Evolutionary conservation across 2,888 invertebrate species (phyloP), one percentile per base, ranked within the genome.

Genomic region (Tyria jacobaeae): DNA sequence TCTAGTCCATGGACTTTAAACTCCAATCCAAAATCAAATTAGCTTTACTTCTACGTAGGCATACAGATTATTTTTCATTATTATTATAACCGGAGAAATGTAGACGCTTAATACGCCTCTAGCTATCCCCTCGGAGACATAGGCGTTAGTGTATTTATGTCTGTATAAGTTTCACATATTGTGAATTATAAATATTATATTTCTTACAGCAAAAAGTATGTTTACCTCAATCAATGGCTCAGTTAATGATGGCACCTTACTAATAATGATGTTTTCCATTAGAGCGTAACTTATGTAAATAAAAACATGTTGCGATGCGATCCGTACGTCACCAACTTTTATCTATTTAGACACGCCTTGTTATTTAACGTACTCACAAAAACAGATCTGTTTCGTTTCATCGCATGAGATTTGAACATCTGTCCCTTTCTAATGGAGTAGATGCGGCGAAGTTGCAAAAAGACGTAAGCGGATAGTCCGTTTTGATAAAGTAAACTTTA

Each of bases 331-430:
- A 80, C 78, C 78, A 79, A 86, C 80, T 89, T 44, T 44, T 91
- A 84, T 92, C 92, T 92, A 92, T 90, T 85, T 78, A 84, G 87
- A 78, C 89, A 89, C 92, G 92, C 92, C 92, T 89, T 79, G 67
- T 75, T 77, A 70, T 68, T 75, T 72, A 75, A 69, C 75, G 78
- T 66, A 76, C 62, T 67, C 62, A 76, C 72, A 65, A 69, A 80
- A 55, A 60, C 79, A 83, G 69, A 70, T 3, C 76, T 50, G 60
- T 87, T 88, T 68, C 83, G 67, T 63, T 90, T 78, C 49, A 69
- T 66, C 85, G 27, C 62, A 62, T 21, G 2, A 1, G 47, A 25
- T 52, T 49, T 57, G 10, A 27, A 52, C 55, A 39, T 61, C 56
- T 67, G 57, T 81, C 80, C 79, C 81, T 63, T 61, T 83, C 68